Evolutionary conservation across 2,888 invertebrate genomes (phyloP).

Genomic region (Euplagia quadripunctaria): DNA sequence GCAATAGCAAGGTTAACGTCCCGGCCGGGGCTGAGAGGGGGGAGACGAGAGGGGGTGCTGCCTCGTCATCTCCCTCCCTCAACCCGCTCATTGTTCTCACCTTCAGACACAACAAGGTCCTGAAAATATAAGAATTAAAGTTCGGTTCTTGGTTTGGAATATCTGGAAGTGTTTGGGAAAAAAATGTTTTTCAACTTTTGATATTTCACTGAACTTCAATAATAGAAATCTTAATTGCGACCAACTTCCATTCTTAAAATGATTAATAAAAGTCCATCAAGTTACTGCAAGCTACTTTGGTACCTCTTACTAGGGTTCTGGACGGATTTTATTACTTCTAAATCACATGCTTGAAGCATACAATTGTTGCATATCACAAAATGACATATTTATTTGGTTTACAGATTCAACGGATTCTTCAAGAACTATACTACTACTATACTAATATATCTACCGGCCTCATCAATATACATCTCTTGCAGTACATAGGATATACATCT

Average conservation of each 20-base stretch:
- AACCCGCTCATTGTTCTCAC: slow-evolving; percentile 59
- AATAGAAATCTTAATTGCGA: no score
- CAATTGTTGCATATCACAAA: background rate
- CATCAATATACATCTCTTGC: no score
- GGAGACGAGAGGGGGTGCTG: slow-evolving; percentile 21
- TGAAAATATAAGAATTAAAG: slow-evolving; percentile 62
- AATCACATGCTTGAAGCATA: no score
- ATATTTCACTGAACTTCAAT: background rate
- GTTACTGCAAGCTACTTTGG: no score
- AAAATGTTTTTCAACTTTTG: slow-evolving; percentile 30
- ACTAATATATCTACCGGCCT: no score
- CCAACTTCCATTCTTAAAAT: no score
- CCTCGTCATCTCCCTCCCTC: slow-evolving; percentile 18
- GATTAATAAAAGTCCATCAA: no score
- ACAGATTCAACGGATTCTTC: background rate
- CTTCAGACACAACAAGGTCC: slow-evolving; percentile 63
- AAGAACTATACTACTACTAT: no score
- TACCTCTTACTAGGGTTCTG: no score
- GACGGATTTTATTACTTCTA: no score
- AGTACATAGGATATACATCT: background rate
- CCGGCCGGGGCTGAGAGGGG: slow-evolving; percentile 34
- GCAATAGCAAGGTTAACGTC: slow-evolving; percentile 80
- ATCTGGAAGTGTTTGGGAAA: slow-evolving; percentile 6
- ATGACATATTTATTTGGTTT: background rate
- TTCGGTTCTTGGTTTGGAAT: slow-evolving; percentile 34